Evolutionary conservation across 2,888 invertebrate species (phyloP), one percentile per base, ranked within the genome.

Genomic region (Nomada lathburiana): DNA sequence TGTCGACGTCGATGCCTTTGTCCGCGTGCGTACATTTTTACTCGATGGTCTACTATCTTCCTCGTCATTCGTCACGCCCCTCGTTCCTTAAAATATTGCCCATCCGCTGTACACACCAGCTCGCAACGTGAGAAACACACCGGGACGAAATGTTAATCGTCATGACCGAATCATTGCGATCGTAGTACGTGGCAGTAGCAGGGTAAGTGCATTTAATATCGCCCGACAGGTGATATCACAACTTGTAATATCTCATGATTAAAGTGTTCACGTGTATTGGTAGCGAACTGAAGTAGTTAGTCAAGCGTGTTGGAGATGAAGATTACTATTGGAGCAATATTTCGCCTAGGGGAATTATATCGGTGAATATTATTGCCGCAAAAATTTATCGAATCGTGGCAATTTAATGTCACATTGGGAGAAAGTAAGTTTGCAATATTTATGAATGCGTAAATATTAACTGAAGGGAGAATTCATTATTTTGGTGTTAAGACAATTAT

Each of bases 1-100:
- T 20, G 62, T 20, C n/a, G 36, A 20, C 36, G 62, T 20, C 62
- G 20, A 23, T 23, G 18, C 42, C 29, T 23, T 47, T 36, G 36
- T 36, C 36, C 36, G 36, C 7, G 64, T 70, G 53, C 23, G 71
- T 67, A 53, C 60, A 67, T 78, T 78, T 75, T 68, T 53, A 68
- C 67, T 75, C 47, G 26, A 75, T 75, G 53, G 74, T 42, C 18
- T 5, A 18, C 47, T 65, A 57, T 57, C 69, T 72, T 64, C 23
- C 50, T 42, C 57, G 42, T 52, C 69, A 52, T 76, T 76, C 50
- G 26, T 59, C 57, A 63, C 36, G 23, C 23, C 13, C 2, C 36
- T 42, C n/a, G 20, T 42, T 57, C 72, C 64, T 63, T 42, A 42
- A 63, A 18, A 71, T 42, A 50, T 36, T 13, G 29, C 11, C 7